Evolutionary conservation across 92 coral and sea anemone genomes (phyloP).

Genomic region (Zoanthus sansibaricus): DNA sequence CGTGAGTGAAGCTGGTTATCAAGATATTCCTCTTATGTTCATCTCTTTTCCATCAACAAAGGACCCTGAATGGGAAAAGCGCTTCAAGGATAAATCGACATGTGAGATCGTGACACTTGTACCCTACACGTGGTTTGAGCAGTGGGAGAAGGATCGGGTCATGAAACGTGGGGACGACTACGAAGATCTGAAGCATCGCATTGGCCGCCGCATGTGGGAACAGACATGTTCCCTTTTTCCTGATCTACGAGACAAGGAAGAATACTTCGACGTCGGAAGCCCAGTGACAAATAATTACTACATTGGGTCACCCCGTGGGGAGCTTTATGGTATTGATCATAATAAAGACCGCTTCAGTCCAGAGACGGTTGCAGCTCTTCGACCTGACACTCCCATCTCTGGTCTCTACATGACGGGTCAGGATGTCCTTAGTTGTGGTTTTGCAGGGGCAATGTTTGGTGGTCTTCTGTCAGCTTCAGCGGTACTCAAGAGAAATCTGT

Average conservation of each 20-base stretch:
- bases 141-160: slow-evolving; percentile 87
- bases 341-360: slow-evolving; percentile 86
- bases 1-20: slow-evolving; percentile 75
- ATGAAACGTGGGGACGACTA: slow-evolving; percentile 97
- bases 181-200: slow-evolving; percentile 86
- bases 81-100: slow-evolving; percentile 81
- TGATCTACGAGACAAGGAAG: slow-evolving; percentile 80
- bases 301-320: slow-evolving; percentile 91
- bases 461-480: slow-evolving; percentile 85
- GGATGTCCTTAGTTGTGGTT: slow-evolving; percentile 86
- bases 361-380: slow-evolving; percentile 74
- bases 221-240: slow-evolving; percentile 88
- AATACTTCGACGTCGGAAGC: slow-evolving; percentile 91
- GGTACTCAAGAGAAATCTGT: slow-evolving; percentile 76
- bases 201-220: slow-evolving; percentile 94
- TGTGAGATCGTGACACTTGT: slow-evolving; percentile 83
- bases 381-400: slow-evolving; percentile 86
- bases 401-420: slow-evolving; percentile 92
- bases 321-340: slow-evolving; percentile 93
- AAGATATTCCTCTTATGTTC: slow-evolving; percentile 87
- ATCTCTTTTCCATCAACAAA: slow-evolving; percentile 96
- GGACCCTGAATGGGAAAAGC: slow-evolving; percentile 94
- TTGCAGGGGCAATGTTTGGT: slow-evolving; percentile 85
- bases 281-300: slow-evolving; percentile 90
- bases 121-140: slow-evolving; percentile 90